Base-by-base conservation (phyloP, 1,140 invertebrate species). In the Drosophila mauritiana region DNA sequence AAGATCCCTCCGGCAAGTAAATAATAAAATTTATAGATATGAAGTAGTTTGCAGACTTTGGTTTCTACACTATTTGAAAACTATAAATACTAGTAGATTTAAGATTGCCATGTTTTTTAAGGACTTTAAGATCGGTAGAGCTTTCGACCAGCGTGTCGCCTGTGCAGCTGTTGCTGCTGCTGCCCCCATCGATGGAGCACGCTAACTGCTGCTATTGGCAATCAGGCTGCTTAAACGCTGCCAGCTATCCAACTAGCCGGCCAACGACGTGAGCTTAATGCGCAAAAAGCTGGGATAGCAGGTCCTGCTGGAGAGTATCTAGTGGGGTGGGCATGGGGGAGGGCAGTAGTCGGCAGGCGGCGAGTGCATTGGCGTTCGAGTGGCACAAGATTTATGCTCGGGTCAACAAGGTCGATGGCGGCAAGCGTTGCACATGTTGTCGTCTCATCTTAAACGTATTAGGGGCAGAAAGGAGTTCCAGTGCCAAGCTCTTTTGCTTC, bases 371-470 rank as follows among this genome's bases (percentile, higher is more conserved):
- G 79, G 67, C 62, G 72, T 74, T 86, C 83, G 83, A 83, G 74
- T 83, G 70, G 68, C 78, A 67, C 56, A 89, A 86, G 83, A 86
- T 86, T 86, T 86, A 86, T 86, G 76, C 80, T 64, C 65, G 81
- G 76, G 76, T 84, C 80, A 80, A 63, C 77, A 56, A 80, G 52
- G 57, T 73, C 83, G 75, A 74, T 74, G 73, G 74, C 61, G 75
- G 79, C 82, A 76, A 88, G 74, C 84, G 77, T 74, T 84, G 84
- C 84, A 89, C 84, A 89, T 89, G 84, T 84, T 89, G 84, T 84
- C 85, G 85, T 83, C 84, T 80, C 85, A 89, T 89, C 84, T 89
- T 89, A 90, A 89, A 89, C 85, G 84, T 89, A 89, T 89, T 89
- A 89, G 84, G 65, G 59, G 78, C 55, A 63, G 63, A 61, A 62